Evolutionary conservation across 2,797 vertebrate genomes (phyloP).

Genomic region (Oreortyx pictus): DNA sequence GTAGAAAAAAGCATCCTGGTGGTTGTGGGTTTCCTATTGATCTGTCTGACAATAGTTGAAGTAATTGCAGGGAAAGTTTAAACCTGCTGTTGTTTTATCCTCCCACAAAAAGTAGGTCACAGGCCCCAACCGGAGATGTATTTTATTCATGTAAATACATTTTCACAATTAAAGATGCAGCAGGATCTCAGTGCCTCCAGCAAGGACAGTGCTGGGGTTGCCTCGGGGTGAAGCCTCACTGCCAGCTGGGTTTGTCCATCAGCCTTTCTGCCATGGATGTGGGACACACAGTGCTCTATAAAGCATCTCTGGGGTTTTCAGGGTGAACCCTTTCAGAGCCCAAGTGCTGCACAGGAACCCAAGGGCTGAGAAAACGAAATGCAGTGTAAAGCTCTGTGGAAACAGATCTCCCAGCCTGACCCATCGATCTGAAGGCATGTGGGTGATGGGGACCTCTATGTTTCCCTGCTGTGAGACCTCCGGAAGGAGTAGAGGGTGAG

Average conservation of each 20-base stretch:
- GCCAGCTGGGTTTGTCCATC: neutral
- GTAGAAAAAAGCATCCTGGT: neutral
- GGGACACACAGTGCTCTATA: neutral
- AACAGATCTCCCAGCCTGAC: no score
- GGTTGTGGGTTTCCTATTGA: conserved; percentile 31
- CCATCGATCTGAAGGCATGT: neutral
- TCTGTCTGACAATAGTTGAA: conserved; percentile 12
- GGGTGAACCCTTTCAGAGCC: neutral
- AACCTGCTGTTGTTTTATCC: neutral
- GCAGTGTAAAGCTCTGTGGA: no score
- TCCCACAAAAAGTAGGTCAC: conserved; percentile 62
- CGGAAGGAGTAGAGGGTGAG: neutral
- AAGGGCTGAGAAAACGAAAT: no score
- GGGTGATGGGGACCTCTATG: neutral
- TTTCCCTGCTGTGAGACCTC: neutral
- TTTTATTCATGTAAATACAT: conserved; percentile 70
- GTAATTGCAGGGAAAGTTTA: neutral
- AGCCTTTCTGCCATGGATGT: rapidly evolving
- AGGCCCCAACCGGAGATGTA: conserved; percentile 33
- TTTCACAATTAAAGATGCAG: conserved; percentile 73
- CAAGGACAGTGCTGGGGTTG: neutral
- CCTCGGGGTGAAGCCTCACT: neutral
- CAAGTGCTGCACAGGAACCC: no score
- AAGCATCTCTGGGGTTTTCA: neutral
- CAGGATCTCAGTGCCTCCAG: neutral